Evolutionary conservation across 1,140 invertebrate species (phyloP), one percentile per base, ranked within the genome.

Genomic region (Amyelois transitella): DNA sequence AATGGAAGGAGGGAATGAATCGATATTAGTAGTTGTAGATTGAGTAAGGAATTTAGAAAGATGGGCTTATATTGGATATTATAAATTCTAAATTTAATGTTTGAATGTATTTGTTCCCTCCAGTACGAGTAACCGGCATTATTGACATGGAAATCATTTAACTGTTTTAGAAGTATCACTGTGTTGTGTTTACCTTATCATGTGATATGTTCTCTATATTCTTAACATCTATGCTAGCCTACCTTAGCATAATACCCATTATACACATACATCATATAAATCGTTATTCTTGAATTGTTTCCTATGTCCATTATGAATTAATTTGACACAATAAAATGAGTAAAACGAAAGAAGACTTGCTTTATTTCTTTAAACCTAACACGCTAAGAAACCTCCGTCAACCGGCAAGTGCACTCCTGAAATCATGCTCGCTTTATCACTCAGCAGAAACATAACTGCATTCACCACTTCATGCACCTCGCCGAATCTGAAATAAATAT

Each of bases 391-490:
- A 62, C 96, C 96, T 24, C 97, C 97, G 72, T 98, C 96, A 1
- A 98, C 86, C 0, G 94, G 94, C 6, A 98, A 81, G 32, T 89
- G 87, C 8, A 90, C 87, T 18, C 96, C 96, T 51, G 91, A 95
- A 18, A 96, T 93, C 92, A 97, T 96, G 22, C 91, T 92, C 19
- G 96, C 92, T 66, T 92, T 91, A 65, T 96, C 91, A 74, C 96
- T 96, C 3, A 98, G 86, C 22, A 98, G 88, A 76, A 93, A 98
- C 43, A 96, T 57, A 17, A 96, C 91, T 4, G 92, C 91, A 81
- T 96, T 92, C 0, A 95, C 92, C 0, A 97, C 95, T 75, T 98
- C 96, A 19, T 93, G 88, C 0, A 96, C 91, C 77, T 97, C 96
- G 85, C 92, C 86, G 89, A 94, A 93, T 49, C 89, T 88, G 66